Evolutionary conservation across 1,140 invertebrate species (phyloP).

Genomic region (Carcinoscorpius rotundicauda): DNA sequence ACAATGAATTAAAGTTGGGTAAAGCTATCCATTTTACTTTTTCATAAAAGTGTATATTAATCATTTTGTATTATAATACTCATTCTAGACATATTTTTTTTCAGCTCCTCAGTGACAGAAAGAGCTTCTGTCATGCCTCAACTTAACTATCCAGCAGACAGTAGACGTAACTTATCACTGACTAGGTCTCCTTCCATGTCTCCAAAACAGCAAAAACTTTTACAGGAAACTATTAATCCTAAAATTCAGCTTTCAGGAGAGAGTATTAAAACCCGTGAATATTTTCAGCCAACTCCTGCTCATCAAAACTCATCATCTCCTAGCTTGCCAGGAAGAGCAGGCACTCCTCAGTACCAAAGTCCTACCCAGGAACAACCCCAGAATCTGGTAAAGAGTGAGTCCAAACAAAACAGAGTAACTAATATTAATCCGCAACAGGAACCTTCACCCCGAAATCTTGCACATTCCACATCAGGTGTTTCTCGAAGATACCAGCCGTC

Average conservation of each 20-base stretch:
- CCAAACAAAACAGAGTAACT: constrained; percentile 6
- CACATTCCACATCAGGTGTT: constrained; percentile 1
- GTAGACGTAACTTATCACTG: constrained; percentile 1
- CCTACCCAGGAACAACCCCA: constrained; percentile 18
- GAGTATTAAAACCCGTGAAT: constrained; percentile 21
- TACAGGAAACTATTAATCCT: too few relatives aligned
- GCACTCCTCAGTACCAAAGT: background rate
- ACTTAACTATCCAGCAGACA: background rate
- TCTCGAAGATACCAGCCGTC: constrained; percentile 3
- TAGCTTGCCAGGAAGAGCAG: constrained; percentile 5
- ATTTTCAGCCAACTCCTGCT: constrained; percentile 18
- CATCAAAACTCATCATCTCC: constrained; percentile 13
- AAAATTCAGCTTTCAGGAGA: constrained; percentile 13
- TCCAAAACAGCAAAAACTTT: background rate
- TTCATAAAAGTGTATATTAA: too few relatives aligned
- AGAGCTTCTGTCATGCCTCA: too few relatives aligned
- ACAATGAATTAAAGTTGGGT: too few relatives aligned
- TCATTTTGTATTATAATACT: background rate
- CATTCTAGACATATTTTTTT: constrained; percentile 3
- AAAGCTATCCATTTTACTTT: too few relatives aligned
- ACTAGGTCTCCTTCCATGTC: constrained; percentile 8
- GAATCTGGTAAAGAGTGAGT: constrained; percentile 20
- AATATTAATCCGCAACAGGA: background rate
- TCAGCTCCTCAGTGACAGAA: background rate
- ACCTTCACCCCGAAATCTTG: constrained; percentile 24